Evolutionary conservation across 2,113 vertebrate genomes (phyloP), one percentile per base, ranked within the genome.

Genomic region (Phalacrocorax brasilianus): DNA sequence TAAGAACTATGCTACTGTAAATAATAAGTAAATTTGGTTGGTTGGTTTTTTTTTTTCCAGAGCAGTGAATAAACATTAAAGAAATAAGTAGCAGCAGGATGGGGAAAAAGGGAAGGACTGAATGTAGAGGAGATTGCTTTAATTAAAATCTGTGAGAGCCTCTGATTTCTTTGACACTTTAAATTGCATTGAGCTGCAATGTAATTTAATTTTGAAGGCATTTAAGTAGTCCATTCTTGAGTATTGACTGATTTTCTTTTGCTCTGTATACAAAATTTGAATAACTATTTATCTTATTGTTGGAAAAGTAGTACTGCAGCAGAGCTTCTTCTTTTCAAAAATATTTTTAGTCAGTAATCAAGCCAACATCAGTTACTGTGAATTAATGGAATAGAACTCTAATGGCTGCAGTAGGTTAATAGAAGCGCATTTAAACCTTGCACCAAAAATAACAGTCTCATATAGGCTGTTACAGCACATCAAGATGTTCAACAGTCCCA

Each of bases 61-160:
- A 85, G 27, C 49, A 50, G 33, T 84, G 61, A 89, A 52, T 87
- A 95, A 89, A 79, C 26, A 73, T 40, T 85, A 82, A 82, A 89
- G 63, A 38, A 91, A 8, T 75, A 87, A 80, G n/a, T 66, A 72
- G 40, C 16, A 93, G 47, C 28, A 65, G 73, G 44, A 40, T 81
- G 32, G 49, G 49, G 52, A 13, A 61, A 50, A 52, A 62, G 38
- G 12, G 74, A 67, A 82, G 32, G 59, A 71, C 66, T 87, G 66
- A 63, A 88, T 53, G 10, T 19, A 84, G 56, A 71, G 47, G 47
- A 88, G 73, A 89, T 86, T 83, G 47, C 40, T 93, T 92, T 95
- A 97, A 96, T 95, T 97, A 93, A 95, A 93, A 92, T 94, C 91
- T 89, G 38, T n/a, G 56, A 85, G 76, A 71, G 66, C 32, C 38